Base-by-base conservation (phyloP, 2,113 vertebrate genomes). In the Recurvirostra avosetta region DNA sequence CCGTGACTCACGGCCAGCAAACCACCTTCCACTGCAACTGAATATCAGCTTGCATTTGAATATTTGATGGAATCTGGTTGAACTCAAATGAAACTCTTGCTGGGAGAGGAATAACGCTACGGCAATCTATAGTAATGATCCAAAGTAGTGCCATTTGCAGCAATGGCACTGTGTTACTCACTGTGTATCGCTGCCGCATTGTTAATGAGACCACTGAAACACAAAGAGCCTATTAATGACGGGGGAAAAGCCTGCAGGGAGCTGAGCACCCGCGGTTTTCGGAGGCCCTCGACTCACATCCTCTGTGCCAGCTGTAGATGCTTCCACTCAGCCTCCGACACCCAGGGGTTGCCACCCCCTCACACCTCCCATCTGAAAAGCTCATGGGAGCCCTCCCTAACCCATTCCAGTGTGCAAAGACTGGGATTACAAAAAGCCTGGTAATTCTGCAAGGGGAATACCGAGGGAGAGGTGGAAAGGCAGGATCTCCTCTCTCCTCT, bases 31-130 rank as follows among this genome's bases (percentile, higher is more conserved):
- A 15, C 43, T 38, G 79, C 65, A 47, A 38, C 1, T 88, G 74
- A 85, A 47, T 93, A 82, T 68, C 81, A 72, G 66, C 71, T 89
- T 82, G 76, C 27, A n/a, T 90, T 96, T 93, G 87, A 82, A 68
- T 94, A 74, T 93, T 93, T 86, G 95, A 88, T 88, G 65, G 82
- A 74, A 88, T 90, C 59, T 52, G 65, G 68, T 94, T 70, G 86
- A 90, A 86, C 76, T 55, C 47, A 30, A 84, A 84, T 20, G 47
- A 92, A 96, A 92, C 30, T 61, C 63, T 88, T 84, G 68, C 83
- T 92, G 83, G 52, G 92, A 84, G 92, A 89, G 86, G 82, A 87
- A 90, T 92, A 77, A 86, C 11, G 40, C 32, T 47, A 5, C 0
- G 0, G 40, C 92, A 94, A 89, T 94, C 94, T 87, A 21, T 75